Evolutionary conservation across 2,797 vertebrate genomes (phyloP).

Genomic region (Myotis pilosus): DNA sequence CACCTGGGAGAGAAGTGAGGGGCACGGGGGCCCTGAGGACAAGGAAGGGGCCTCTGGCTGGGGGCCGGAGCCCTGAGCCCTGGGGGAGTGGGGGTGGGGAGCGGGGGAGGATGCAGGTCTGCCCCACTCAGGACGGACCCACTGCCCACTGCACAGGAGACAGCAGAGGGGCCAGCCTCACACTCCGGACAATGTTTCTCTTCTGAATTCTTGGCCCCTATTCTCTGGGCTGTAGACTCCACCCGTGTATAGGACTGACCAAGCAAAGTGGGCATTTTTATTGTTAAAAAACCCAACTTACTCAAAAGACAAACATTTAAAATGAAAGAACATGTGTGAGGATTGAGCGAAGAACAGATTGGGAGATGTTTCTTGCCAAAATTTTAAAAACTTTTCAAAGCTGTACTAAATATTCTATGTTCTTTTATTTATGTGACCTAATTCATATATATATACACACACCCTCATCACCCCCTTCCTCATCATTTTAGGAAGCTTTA

Average conservation of each 20-base stretch:
- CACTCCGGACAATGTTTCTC: background rate
- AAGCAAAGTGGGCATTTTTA: background rate
- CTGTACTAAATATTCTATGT: background rate
- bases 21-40: background rate
- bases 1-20: background rate
- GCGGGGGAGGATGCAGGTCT: no score
- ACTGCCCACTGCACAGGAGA: background rate
- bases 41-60: background rate
- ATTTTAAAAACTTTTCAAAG: background rate
- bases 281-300: background rate
- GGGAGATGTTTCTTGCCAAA: background rate
- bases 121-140: background rate
- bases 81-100: no score
- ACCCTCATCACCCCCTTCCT: background rate
- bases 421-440: background rate
- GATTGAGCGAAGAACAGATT: background rate
- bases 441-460: background rate
- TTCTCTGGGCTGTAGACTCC: background rate
- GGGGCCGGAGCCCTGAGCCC: background rate
- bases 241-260: background rate
- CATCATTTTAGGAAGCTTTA: background rate
- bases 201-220: background rate
- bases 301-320: conserved; percentile 18
- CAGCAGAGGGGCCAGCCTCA: background rate
- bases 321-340: background rate